Conservation (phyloP, 2,113 vertebrate species). For the Lynx canadensis region DNA sequence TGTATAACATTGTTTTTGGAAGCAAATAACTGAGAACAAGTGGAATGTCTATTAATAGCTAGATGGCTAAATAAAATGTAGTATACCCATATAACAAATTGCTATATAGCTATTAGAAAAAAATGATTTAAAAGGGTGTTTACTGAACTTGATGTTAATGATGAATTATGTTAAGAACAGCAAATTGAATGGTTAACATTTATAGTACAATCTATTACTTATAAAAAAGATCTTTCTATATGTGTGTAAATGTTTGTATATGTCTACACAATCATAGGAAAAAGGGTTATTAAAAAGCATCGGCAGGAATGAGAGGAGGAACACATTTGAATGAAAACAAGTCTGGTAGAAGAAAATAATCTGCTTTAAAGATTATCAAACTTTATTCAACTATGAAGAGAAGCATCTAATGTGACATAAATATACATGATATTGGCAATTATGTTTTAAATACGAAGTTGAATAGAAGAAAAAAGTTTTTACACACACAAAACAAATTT, state of each 20-base stretch:
- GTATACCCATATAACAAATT: background rate
- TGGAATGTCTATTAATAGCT: background rate
- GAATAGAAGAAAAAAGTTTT: background rate
- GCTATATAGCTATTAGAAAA: background rate
- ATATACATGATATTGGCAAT: background rate
- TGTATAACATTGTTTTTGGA: background rate
- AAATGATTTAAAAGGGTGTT: background rate
- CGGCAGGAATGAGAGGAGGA: background rate
- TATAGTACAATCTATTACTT: background rate
- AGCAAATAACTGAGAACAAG: slow-evolving; percentile 21
- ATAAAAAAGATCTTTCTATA: background rate
- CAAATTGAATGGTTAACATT: background rate
- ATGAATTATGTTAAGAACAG: background rate
- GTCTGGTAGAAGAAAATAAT: background rate
- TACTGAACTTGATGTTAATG: background rate
- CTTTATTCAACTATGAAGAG: background rate
- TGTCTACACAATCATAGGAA: background rate
- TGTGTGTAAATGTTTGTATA: background rate
- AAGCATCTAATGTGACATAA: background rate
- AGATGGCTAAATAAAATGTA: background rate
- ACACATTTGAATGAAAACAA: background rate
- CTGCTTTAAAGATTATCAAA: background rate
- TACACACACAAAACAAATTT: background rate
- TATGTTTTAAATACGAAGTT: background rate
- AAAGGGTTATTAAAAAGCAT: background rate